phyloP scores from a whole-genome alignment of 92 coral and sea anemone species.

The Scolanthus callimorphus region DNA sequence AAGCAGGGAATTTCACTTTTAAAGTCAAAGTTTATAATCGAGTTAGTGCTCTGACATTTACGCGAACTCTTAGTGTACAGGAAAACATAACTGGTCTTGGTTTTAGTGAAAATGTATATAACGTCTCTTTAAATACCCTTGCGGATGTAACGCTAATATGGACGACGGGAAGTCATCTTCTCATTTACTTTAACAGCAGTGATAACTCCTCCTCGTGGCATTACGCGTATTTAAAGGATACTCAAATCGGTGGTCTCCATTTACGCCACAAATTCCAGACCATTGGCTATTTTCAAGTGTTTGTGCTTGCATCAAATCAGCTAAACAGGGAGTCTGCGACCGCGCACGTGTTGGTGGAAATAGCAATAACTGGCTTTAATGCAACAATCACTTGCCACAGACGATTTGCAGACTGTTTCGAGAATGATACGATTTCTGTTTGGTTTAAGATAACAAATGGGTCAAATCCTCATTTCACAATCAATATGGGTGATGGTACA shows the following conservation, averaged over 20 bases:
- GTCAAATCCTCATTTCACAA: constrained; percentile 27
- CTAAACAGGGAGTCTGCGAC: constrained; percentile 30
- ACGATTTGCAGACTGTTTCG: constrained; percentile 45
- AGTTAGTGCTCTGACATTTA: constrained; percentile 16
- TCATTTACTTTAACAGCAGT: constrained; percentile 1
- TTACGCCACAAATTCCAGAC: constrained; percentile 2
- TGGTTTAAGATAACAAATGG: constrained; percentile 27
- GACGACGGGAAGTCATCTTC: constrained; percentile 27
- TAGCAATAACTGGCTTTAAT: constrained; percentile 28
- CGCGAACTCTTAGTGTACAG: constrained; percentile 17
- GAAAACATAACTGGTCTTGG: constrained; percentile 24
- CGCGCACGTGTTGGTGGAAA: constrained; percentile 24
- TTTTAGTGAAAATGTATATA: constrained; percentile 2
- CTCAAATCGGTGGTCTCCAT: constrained; percentile 5
- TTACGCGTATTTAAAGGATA: constrained; percentile 8
- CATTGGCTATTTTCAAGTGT: constrained; percentile 18
- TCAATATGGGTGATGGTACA: constrained; percentile 37
- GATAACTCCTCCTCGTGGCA: constrained; percentile 5
- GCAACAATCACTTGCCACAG: constrained; percentile 31
- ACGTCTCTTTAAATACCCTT: background rate
- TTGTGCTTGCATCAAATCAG: constrained; percentile 35
- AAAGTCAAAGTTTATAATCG: constrained; percentile 23
- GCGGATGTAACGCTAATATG: constrained; percentile 8
- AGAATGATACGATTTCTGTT: constrained; percentile 24
- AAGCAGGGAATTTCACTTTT: constrained; percentile 31